Evolutionary conservation across 2,888 invertebrate genomes (phyloP).

Genomic region (Villa cingulata): DNA sequence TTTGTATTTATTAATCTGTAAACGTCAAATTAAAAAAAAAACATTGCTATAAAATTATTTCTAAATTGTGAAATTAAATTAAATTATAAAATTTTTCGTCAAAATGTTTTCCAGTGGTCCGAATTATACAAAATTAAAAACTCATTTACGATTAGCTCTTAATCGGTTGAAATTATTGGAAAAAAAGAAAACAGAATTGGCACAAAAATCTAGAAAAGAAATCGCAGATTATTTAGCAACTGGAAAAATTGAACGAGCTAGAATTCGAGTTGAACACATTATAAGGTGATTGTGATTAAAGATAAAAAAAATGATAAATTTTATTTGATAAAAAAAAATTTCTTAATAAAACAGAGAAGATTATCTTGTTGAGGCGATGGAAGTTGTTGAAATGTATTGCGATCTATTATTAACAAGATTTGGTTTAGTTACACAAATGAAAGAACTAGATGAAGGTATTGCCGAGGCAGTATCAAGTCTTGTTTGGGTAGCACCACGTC

Average conservation of each 20-base stretch:
- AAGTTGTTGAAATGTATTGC: slow-evolving; percentile 98
- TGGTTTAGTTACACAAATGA: slow-evolving; percentile 93
- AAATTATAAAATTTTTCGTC: not conserved
- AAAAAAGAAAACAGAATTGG: slow-evolving; percentile 94
- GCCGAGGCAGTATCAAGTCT: slow-evolving; percentile 90
- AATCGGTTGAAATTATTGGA: slow-evolving; percentile 89
- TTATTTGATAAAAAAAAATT: not conserved
- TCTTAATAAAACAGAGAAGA: slow-evolving; percentile 56
- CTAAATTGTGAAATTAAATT: too few relatives aligned
- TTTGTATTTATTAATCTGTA: too few relatives aligned
- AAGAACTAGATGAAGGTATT: slow-evolving; percentile 88
- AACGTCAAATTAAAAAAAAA: too few relatives aligned
- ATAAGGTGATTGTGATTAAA: slow-evolving; percentile 55
- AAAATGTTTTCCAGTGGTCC: slow-evolving; percentile 81
- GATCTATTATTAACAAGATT: slow-evolving; percentile 91
- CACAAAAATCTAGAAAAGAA: slow-evolving; percentile 85
- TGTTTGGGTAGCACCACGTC: slow-evolving; percentile 93
- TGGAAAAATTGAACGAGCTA: slow-evolving; percentile 78
- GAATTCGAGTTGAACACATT: slow-evolving; percentile 96
- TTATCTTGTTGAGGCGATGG: slow-evolving; percentile 98
- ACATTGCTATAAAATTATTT: too few relatives aligned
- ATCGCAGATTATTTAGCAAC: slow-evolving; percentile 89
- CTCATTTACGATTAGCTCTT: slow-evolving; percentile 81
- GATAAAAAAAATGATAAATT: slow-evolving; percentile 12
- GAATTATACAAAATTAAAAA: slow-evolving; percentile 92